Evolutionary conservation across 2,113 vertebrate species (phyloP), one percentile per base, ranked within the genome.

Genomic region (Takifugu flavidus): DNA sequence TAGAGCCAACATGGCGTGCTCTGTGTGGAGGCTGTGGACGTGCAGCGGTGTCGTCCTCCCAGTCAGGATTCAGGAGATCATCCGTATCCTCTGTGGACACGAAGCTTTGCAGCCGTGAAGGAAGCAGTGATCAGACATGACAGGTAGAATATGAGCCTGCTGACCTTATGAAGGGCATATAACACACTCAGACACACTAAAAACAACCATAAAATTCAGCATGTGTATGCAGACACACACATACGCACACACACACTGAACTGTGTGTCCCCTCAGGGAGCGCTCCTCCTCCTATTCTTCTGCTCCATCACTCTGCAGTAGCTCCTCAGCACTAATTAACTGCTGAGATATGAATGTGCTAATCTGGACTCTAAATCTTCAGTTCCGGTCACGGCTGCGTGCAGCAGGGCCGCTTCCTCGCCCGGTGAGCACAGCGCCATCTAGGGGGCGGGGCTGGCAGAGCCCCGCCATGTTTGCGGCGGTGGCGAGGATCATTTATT

Each of bases 321-420:
- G 68, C 80, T 70, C 56, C 73, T 70, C 77, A 65, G 65, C 64
- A 52, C 75, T 87, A 89, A 86, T 89, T 86, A 89, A 84, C 83
- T 85, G 84, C 78, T 66, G 72, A 78, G 79, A 84, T 82, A 84
- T 83, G 82, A 86, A 81, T 70, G 77, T 25, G 39, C 75, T 87
- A 83, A 86, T 82, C 83, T 77, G 74, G 50, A 8, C 69, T 77
- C 67, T 81, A 81, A 86, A 85, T 89, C 82, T 80, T 71, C 65
- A 56, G 54, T 79, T 82, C 71, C 73, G 67, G 78, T 82, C 82
- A 79, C 29, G 20, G 72, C 79, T 58, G 77, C 75, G 77, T 86
- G 77, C 77, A 77, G 70, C 70, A 51, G 14, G 14, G 42, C 47
- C 28, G 65, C 66, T 39, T 31, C 25, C 51, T 53, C 46, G 47